Evolutionary conservation across 2,888 invertebrate genomes (phyloP), one percentile per base, ranked within the genome.

Genomic region (Spodoptera exigua): DNA sequence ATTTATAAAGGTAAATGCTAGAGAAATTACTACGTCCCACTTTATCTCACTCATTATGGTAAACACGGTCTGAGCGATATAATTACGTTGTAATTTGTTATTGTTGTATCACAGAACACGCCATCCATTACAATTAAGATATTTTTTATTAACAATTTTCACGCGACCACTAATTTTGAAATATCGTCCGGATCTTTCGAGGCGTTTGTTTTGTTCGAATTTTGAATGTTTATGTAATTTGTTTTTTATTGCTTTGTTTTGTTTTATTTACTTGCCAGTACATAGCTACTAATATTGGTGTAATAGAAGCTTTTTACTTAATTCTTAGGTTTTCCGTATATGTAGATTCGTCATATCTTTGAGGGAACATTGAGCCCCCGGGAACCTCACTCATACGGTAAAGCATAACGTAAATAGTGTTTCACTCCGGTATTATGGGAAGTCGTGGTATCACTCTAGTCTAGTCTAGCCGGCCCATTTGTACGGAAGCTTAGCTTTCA

Each of bases 11-110:
- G 55, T 72, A 79, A 78, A 76, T 41, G 70, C 37, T 58, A 52
- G 69, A 76, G 76, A 81, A 78, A 75, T 64, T 70, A 82, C 72
- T 64, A 75, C 76, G 77, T 61, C 77, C 79, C 70, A 81, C 75
- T 84, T 86, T 87, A 93, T 92, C 92, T 90, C 80, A 74, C 85
- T 90, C 87, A 89, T 92, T 93, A 91, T 86, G 84, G 87, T 91
- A 88, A 91, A 92, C 91, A 92, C 81, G 74, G 82, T 74, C 82
- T 81, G 77, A 81, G 85, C 89, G 86, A 89, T 91, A 91, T 86
- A 92, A 90, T 90, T 88, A 89, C 84, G 73, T 74, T 71, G 82
- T 87, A 88, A 90, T 89, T 91, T 91, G 91, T 89, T 84, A 81
- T 82, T 84, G 80, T 76, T 79, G 81, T 92, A 92, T 90, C 92